Evolutionary conservation across 2,797 vertebrate genomes (phyloP), one percentile per base, ranked within the genome.

Genomic region (Oceanodroma leucorhoa): DNA sequence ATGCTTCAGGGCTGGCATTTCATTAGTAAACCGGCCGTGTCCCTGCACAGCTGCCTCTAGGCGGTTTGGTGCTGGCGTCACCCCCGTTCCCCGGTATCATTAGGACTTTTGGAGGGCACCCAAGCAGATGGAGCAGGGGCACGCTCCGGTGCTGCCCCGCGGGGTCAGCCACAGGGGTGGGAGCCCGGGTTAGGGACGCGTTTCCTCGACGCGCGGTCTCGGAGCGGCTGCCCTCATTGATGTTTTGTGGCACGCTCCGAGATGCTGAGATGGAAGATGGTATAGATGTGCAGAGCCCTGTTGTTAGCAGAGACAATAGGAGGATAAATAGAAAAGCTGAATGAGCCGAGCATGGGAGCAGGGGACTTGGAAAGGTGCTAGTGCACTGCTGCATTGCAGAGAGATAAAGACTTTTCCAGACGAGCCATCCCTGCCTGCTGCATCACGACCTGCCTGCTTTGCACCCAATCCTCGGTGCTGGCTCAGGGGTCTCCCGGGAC

Each of bases 361-460:
- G 67, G 87, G 87, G 93, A 96, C 93, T 96, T 95, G 95, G 95
- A 95, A 90, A 97, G 95, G 94, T 95, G 96, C 93, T 96, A 14
- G 90, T 57, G 90, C 58, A 6, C 82, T 93, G 95, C 96, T 94
- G 77, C 58, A 80, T 93, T 92, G 94, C 78, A 93, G 89, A 64
- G 67, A 75, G 85, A 91, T 7, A 36, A 79, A 94, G 78, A 41
- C 62, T 93, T 62, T 83, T 32, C 57, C 76, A 83, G 27, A 32
- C 36, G 1, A 90, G 32, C 67, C 38, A 9, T 55, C 46, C n/a
- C 24, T n/a, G 85, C 69, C 30, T 81, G 65, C 86, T 55, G 36
- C 71, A 36, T 29, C 7, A 1, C 1, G 4, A 38, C 66, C 65
- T 87, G 78, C 46, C 66, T 10, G 21, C 88, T 20, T 38, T 75